These are phyloP conservation scores for Daubentonia madagascariensis DNA, from an alignment of 2,113 vertebrate species.

Conservation along the genomic window DNA sequence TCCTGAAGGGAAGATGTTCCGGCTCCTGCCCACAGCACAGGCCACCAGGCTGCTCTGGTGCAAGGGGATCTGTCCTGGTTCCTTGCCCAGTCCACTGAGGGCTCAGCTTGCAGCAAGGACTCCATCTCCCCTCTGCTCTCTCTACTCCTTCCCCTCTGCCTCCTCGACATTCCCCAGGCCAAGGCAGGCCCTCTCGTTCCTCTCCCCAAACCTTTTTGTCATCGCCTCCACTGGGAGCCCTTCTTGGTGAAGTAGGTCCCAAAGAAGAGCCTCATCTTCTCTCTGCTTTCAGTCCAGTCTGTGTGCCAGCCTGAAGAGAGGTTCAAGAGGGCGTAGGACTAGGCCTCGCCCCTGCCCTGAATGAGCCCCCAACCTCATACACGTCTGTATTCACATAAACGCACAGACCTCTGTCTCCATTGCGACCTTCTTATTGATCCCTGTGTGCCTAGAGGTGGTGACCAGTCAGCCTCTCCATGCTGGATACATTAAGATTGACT, in stretches of 20 bases:
- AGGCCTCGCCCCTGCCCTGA: background rate
- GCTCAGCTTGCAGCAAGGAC: background rate
- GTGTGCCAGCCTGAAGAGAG: background rate
- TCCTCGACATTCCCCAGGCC: background rate
- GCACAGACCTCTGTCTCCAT: background rate
- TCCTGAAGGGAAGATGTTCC: background rate
- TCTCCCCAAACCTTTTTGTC: background rate
- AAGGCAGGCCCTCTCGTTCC: background rate
- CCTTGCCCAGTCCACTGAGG: background rate
- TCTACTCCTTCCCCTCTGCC: background rate
- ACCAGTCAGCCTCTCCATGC: background rate
- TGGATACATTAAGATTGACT: conserved; percentile 7
- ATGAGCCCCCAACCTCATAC: background rate
- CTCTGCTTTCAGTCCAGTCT: background rate
- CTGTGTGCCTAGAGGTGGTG: background rate
- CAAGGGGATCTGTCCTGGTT: background rate
- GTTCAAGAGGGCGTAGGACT: background rate
- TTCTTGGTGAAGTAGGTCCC: background rate
- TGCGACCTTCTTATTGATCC: background rate
- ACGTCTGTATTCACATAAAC: background rate
- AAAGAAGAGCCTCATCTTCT: background rate
- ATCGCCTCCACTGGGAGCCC: background rate
- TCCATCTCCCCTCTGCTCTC: background rate
- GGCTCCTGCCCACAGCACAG: background rate
- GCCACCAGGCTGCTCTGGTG: background rate